Evolutionary conservation across 2,888 invertebrate species (phyloP), one percentile per base, ranked within the genome.

Genomic region (Mimumesa dahlbomi): DNA sequence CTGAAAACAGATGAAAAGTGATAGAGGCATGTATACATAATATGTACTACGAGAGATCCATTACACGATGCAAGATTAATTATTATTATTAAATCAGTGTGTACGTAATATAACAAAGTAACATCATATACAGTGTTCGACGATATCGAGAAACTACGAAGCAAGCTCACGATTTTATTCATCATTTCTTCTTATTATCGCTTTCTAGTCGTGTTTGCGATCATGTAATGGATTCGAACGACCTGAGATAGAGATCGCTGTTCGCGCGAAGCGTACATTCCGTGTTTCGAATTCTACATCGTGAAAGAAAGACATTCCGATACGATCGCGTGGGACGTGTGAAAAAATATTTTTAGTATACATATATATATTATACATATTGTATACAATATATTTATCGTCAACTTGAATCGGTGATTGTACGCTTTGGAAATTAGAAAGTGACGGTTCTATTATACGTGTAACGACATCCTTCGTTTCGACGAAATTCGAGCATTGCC

Each of bases 401-500:
- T n/a, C n/a, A n/a, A n/a, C n/a, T n/a, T n/a, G n/a, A n/a, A n/a
- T n/a, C n/a, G n/a, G n/a, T n/a, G n/a, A n/a, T n/a, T n/a, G 57
- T 63, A 40, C 49, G 49, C 38, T 49, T 2, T 52, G 57, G 53
- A 68, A 57, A 63, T 68, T 53, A 42, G 34, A 54, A 57, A 53
- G 62, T 53, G 62, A 53, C 63, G 52, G 50, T 71, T 57, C 53
- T 52, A 34, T 38, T 14, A 61, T 38, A 22, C 16, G 71, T 68
- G 53, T 52, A 49, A 49, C 50, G 13, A 19, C 40, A 45, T 56
- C 34, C 31, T 25, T 48, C 16, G 7, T 18, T 29, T 38, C 56
- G 21, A 58, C 50, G 59, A 72, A 72, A 72, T 72, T 72, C 72
- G 72, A 69, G 72, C 69, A 72, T 64, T 59, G 64, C 63, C 69